Base-by-base conservation (phyloP, 2,888 invertebrate species). In the Clusia tigrina region DNA sequence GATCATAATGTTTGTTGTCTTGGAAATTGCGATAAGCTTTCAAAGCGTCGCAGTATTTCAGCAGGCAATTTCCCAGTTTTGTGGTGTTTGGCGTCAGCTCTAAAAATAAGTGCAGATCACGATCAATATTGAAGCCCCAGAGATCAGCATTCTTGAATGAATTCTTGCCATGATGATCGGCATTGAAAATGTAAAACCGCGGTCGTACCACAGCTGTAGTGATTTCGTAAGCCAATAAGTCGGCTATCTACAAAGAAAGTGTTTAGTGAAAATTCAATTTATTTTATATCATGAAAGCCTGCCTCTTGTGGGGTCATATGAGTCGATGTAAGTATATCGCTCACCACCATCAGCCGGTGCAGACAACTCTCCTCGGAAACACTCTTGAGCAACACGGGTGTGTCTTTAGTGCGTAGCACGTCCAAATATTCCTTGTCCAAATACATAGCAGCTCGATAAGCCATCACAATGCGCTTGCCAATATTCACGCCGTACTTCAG, bases 311-410 rank as follows among this genome's bases (percentile, higher is more conserved):
- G 84, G 1, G 83, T 83, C 82, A 88, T 85, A 60, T 86, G 85
- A 57, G 86, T 88, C 1, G 88, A 86, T 1, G 80, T 79, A 65
- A 88, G 84, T 64, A 89, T 86, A 74, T 89, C 89, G 67, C 85
- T 86, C n/a, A 88, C 86, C 1, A 89, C 86, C 67, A 88, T 84
- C 42, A 88, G 74, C 71, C 88, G 88, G 70, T 87, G 86, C 60
- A 85, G 78, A 63, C 86, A 86, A 70, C 87, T 85, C 15, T 84
- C 83, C 12, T 87, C 81, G 12, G 87, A 85, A 10, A 87, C 85
- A 61, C 86, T 86, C 69, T 86, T 85, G 15, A 89, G 74, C 63
- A 89, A 80, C 63, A 83, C 80, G 37, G 84, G 79, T 0, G 86
- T 85, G 74, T 88, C 86, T 58, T 83, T 83, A 32, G 86, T 84